Percentiles rank a stretch among this genome's conserved stretches.
Conservation (phyloP, 1,140 invertebrate genomes). For the Micrasema minimum region DNA sequence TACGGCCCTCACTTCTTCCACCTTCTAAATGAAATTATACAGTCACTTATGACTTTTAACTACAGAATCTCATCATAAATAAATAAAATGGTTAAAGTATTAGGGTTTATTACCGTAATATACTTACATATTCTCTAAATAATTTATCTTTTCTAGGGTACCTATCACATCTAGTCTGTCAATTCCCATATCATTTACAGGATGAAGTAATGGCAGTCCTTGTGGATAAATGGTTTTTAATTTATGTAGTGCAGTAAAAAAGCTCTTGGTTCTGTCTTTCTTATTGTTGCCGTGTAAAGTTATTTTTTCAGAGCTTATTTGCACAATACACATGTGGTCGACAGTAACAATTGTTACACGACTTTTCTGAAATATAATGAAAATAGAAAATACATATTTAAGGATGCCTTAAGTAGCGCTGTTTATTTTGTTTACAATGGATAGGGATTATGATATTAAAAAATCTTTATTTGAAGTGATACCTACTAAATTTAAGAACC, state of each 20-base stretch:
- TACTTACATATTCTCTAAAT: constrained; percentile 78
- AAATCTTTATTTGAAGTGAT: too few species aligned
- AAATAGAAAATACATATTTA: too few species aligned
- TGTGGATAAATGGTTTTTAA: constrained; percentile 88
- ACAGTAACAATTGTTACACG: constrained; percentile 92
- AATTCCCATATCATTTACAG: constrained; percentile 96
- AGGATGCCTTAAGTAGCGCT: too few species aligned
- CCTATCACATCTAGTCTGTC: constrained; percentile 82
- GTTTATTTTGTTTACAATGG: too few species aligned
- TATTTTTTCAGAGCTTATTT: constrained; percentile 78
- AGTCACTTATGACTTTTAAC: too few species aligned
- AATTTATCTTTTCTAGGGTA: constrained; percentile 83
- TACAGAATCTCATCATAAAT: too few species aligned
- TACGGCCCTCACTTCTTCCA: too few species aligned
- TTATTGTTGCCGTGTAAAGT: constrained; percentile 14
- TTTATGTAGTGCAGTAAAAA: constrained; percentile 59
- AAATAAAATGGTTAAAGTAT: too few species aligned
- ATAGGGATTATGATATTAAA: too few species aligned
- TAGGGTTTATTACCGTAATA: too few species aligned
- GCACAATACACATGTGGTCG: constrained; percentile 80
- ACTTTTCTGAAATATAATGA: constrained; percentile 72
- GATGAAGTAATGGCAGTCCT: constrained; percentile 90
- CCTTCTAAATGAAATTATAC: too few species aligned
- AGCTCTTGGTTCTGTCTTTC: constrained; percentile 17
- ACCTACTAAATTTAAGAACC: too few species aligned